Base-by-base conservation (phyloP, 1,140 invertebrate species). In the Brachionus rubens region DNA sequence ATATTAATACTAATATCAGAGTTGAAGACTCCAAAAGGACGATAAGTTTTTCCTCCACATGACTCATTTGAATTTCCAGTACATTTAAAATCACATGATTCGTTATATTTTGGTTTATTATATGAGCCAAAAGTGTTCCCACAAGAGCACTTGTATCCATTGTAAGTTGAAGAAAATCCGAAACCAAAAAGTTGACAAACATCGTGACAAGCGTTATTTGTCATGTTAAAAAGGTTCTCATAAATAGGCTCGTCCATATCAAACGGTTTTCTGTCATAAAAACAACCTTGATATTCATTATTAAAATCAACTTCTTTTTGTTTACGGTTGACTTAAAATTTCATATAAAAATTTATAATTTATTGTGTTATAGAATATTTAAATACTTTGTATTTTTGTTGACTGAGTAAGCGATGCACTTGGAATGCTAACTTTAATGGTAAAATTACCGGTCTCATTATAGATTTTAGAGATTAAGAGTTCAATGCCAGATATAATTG, bases 251-350 rank as follows among this genome's bases (percentile, higher is more conserved):
- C 54, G 16, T 36, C 33, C 9, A 59, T 33, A 10, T 59, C 54
- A 36, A 33, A 59, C 3, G 54, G 54, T 1, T 33, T 4, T 59
- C 30, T 59, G 33, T 59, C 54, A 59, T 33, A 59, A 16, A 14
- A 59, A 59, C 54, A 59, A 30, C 54, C 54, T 30, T 59, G 30
- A 19, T 59, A 59, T 1, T 36, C 26, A 59, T 59, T 59, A 7
- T 59, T n/a, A 59, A 16, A 16, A 40, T 59, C 3, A 36, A 33
- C 19, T 59, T 30, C 33, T n/a, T 14, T 28, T 19, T 36, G 26
- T 12, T 54, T 54, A 3, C 19, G 0, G 50, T 21, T 14, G 14
- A 54, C 50, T 54, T 21, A 52, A 19, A 52, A 28, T 5, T 16
- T 16, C 0, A n/a, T 33, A 40, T 59, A 14, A 14, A 16, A 56